Evolutionary conservation across 2,113 vertebrate genomes (phyloP).

Genomic region (Tinamus guttatus): DNA sequence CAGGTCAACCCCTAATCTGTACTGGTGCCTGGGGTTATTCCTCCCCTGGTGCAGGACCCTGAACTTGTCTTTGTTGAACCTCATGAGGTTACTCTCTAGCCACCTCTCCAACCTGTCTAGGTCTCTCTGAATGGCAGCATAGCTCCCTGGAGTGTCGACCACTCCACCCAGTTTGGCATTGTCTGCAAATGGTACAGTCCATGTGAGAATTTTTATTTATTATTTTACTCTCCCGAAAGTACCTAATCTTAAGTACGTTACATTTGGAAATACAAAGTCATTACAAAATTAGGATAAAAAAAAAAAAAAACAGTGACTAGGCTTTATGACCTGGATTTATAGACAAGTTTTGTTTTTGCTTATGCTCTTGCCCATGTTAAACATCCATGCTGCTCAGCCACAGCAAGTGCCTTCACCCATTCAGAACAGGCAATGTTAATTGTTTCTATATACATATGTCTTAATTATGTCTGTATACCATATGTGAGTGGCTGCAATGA

Average conservation of each 20-base stretch:
- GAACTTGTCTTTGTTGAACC: too few relatives aligned
- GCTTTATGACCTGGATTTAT: neutral
- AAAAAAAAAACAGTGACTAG: neutral
- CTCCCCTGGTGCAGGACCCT: too few relatives aligned
- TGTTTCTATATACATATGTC: neutral
- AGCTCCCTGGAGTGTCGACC: too few relatives aligned
- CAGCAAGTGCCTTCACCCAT: neutral
- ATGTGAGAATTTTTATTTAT: neutral
- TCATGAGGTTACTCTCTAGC: too few relatives aligned
- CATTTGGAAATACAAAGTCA: neutral
- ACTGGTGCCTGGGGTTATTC: too few relatives aligned
- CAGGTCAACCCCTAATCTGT: too few relatives aligned
- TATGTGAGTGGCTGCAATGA: neutral
- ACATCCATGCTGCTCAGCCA: neutral
- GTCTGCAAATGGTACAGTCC: neutral
- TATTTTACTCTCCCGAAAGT: neutral
- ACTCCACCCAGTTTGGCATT: too few relatives aligned
- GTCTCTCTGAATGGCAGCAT: too few relatives aligned
- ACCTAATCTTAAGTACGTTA: neutral
- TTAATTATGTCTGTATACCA: neutral
- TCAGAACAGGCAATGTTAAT: neutral
- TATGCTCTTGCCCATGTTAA: neutral
- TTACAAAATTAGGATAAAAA: accelerated
- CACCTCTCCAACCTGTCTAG: too few relatives aligned
- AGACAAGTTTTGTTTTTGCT: neutral